Percentiles rank a stretch among this genome's conserved stretches.
These are phyloP conservation scores for Drosophila pegasa DNA, from an alignment of 2,888 invertebrate genomes.

Conservation along the genomic window DNA sequence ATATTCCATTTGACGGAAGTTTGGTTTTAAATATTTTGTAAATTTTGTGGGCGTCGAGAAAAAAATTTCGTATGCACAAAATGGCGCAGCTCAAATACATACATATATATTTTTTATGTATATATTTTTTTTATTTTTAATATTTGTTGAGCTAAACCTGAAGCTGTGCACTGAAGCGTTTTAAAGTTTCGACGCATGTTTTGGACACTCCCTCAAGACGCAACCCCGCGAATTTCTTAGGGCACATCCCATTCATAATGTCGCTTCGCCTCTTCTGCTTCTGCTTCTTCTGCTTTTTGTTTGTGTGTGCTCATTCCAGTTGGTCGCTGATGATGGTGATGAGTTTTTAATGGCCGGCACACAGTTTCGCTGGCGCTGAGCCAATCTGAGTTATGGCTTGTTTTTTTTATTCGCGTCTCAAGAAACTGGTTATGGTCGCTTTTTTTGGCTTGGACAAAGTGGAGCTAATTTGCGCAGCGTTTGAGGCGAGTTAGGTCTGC, in stretches of 20 bases:
- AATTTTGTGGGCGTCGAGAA: slow-evolving; percentile 77
- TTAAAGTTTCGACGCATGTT: slow-evolving; percentile 56
- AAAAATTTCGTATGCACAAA: slow-evolving; percentile 53
- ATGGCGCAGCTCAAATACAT: slow-evolving; percentile 62
- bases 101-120: neutral
- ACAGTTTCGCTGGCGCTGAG: slow-evolving; percentile 54
- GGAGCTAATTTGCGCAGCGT: slow-evolving; percentile 59
- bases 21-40: slow-evolving; percentile 80
- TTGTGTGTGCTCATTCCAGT: slow-evolving; percentile 69
- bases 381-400: slow-evolving; percentile 73
- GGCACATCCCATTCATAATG: slow-evolving; percentile 40
- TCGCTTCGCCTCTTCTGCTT: slow-evolving; percentile 23
- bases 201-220: slow-evolving; percentile 73
- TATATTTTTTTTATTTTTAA: neutral
- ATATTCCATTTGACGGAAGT: slow-evolving; percentile 68
- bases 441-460: slow-evolving; percentile 51
- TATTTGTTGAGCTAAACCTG: slow-evolving; percentile 23
- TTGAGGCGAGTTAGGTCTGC: neutral
- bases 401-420: slow-evolving; percentile 15
- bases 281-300: slow-evolving; percentile 23
- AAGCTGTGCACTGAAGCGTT: slow-evolving; percentile 63
- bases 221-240: slow-evolving; percentile 37
- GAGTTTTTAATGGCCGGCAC: slow-evolving; percentile 75
- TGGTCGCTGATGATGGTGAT: slow-evolving; percentile 72
- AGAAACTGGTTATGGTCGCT: slow-evolving; percentile 64